These are phyloP conservation scores for Listrodromus nycthemerus DNA, from an alignment of 2,888 invertebrate genomes.

Conservation along the genomic window DNA sequence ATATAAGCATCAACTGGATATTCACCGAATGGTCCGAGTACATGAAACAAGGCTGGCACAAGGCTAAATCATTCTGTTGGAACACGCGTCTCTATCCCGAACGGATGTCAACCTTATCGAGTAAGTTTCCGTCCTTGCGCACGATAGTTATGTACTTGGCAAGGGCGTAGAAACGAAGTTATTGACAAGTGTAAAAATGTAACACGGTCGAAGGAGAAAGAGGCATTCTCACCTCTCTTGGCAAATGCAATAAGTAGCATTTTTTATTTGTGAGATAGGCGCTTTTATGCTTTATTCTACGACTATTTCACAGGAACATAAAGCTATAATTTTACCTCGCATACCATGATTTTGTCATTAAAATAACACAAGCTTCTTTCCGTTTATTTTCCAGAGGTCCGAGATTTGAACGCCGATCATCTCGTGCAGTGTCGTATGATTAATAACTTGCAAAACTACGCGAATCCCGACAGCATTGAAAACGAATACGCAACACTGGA, in stretches of 20 bases:
- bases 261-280: too few species aligned
- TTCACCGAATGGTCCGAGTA: slow-evolving; percentile 85
- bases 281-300: too few species aligned
- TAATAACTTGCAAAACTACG: slow-evolving; percentile 63
- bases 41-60: slow-evolving; percentile 75
- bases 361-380: neutral
- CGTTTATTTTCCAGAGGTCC: slow-evolving; percentile 84
- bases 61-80: slow-evolving; percentile 84
- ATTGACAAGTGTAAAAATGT: too few species aligned
- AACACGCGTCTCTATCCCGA: slow-evolving; percentile 85
- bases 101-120: slow-evolving; percentile 85
- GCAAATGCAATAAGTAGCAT: too few species aligned
- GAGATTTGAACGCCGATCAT: slow-evolving; percentile 86
- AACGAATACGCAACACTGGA: slow-evolving; percentile 86
- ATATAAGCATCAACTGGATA: slow-evolving; percentile 87
- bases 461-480: slow-evolving; percentile 79
- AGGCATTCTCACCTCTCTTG: too few species aligned
- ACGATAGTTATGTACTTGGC: neutral
- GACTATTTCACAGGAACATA: too few species aligned
- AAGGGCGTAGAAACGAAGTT: too few species aligned
- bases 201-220: too few species aligned
- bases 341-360: too few species aligned
- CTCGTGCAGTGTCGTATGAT: slow-evolving; percentile 85
- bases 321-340: too few species aligned
- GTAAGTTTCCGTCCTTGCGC: slow-evolving; percentile 80